phyloP scores from a whole-genome alignment of 2,113 vertebrate species.

The Passerina amoena region DNA sequence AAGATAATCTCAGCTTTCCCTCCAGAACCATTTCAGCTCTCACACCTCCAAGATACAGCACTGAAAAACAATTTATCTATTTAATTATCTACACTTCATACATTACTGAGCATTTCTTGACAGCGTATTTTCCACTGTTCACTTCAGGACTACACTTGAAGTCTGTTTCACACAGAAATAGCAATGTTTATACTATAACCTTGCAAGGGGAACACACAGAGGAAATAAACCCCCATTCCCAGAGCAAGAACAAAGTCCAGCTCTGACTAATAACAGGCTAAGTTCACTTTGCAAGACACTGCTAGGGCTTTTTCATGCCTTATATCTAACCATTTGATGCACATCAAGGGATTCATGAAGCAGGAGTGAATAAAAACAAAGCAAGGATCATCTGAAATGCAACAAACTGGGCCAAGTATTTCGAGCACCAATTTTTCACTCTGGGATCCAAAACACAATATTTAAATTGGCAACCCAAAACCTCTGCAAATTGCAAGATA shows the following conservation, averaged over 20 bases:
- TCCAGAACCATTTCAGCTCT: neutral
- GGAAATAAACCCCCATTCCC: neutral
- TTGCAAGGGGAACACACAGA: neutral
- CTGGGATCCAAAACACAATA: neutral
- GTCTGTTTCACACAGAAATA: neutral
- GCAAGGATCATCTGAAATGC: neutral
- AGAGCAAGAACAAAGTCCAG: neutral
- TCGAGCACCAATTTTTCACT: neutral
- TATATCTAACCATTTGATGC: fast-evolving
- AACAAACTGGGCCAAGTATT: neutral
- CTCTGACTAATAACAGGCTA: neutral
- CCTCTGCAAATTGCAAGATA: fast-evolving
- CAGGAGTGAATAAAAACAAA: neutral
- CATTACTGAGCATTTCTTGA: neutral
- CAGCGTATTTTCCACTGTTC: neutral
- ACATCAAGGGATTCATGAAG: neutral
- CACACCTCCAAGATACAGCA: neutral
- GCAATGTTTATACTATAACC: neutral
- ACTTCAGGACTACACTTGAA: neutral
- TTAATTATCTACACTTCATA: neutral
- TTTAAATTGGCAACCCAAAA: neutral
- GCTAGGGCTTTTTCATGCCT: neutral
- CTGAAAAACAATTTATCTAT: neutral
- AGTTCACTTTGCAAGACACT: neutral
- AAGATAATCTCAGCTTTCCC: neutral